Base-by-base conservation (phyloP, 2,113 vertebrate species). In the Numida meleagris region DNA sequence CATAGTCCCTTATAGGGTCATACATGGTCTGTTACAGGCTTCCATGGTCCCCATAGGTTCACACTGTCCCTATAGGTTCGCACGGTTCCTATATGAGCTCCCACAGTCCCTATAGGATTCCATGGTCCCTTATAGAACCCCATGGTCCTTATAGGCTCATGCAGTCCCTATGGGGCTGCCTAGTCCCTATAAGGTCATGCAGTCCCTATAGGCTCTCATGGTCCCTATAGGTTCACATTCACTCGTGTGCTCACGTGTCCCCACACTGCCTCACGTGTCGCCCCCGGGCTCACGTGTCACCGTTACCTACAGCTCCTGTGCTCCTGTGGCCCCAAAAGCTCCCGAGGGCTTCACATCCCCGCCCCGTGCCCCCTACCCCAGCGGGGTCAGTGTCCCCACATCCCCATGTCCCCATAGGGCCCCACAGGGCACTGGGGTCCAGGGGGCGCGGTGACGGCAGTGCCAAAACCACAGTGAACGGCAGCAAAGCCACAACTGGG, bases 401-500 rank as follows among this genome's bases (percentile, higher is more conserved):
- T 51, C 50, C 50, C 24, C 50, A 25, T 25, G 24, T 51, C 24
- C 50, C 50, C 14, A 51, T 27, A 27, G 78, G 78, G 86, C 50
- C 53, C 70, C 6, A 53, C 31, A 46, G 24, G 79, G 31, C 29
- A 29, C 42, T 36, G 14, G 71, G 70, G 45, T 31, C 63, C 34
- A 15, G 59, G 59, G 58, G 24, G 34, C 23, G 23, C 34, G 34
- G 59, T 36, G 59, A 36, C 59, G 20, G 20, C 57, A 14, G 34
- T 23, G 29, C 75, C 10, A 8, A 45, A 83, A 77, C 80, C 88
- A 0, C 80, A 65, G 68, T 55, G 61, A 62, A 61, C 61, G 27
- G 42, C 13, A 33, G 62, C 15, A 21, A 77, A 83, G 88, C 88
- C 88, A 4, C 88, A 89, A 83, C 31, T 83, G 88, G 79, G 88